phyloP scores from a whole-genome alignment of 2,113 vertebrate species.

The Pipra filicauda region DNA sequence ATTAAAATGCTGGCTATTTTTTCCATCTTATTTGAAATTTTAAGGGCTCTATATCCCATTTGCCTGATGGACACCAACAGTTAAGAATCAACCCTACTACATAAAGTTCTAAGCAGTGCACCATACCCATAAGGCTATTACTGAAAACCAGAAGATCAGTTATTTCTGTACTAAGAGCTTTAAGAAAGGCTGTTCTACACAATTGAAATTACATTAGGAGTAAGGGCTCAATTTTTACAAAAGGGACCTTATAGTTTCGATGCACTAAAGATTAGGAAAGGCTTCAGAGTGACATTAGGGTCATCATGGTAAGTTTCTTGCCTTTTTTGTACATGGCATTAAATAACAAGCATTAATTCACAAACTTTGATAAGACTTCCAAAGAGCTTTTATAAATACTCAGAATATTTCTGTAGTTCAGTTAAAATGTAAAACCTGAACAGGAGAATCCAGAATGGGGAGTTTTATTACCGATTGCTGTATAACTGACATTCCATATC shows the following conservation, averaged over 20 bases:
- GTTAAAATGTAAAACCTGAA: slow-evolving; percentile 63
- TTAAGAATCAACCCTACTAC: slow-evolving; percentile 52
- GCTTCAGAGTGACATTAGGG: not conserved
- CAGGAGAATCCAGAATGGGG: slow-evolving; percentile 16
- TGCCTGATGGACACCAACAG: slow-evolving; percentile 57
- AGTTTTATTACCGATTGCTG: not conserved
- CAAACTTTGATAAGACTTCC: slow-evolving; percentile 47
- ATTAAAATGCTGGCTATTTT: slow-evolving; percentile 58
- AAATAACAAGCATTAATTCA: slow-evolving; percentile 46
- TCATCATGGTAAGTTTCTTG: slow-evolving; percentile 12
- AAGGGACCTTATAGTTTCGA: not conserved
- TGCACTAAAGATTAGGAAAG: slow-evolving; percentile 34
- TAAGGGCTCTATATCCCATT: slow-evolving; percentile 33
- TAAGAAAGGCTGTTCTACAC: slow-evolving; percentile 38
- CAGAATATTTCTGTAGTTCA: slow-evolving; percentile 57
- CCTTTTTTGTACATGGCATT: not conserved
- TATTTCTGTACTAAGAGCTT: slow-evolving; percentile 43
- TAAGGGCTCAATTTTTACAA: slow-evolving; percentile 56
- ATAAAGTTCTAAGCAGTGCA: slow-evolving; percentile 58
- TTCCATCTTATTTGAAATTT: slow-evolving; percentile 33
- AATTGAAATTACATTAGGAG: slow-evolving; percentile 14
- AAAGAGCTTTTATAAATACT: slow-evolving; percentile 41
- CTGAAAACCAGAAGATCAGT: slow-evolving; percentile 14
- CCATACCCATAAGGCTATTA: slow-evolving; percentile 66
- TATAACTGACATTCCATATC: not conserved